Evolutionary conservation across 2,888 invertebrate genomes (phyloP).

Genomic region (Synergus japonicus): DNA sequence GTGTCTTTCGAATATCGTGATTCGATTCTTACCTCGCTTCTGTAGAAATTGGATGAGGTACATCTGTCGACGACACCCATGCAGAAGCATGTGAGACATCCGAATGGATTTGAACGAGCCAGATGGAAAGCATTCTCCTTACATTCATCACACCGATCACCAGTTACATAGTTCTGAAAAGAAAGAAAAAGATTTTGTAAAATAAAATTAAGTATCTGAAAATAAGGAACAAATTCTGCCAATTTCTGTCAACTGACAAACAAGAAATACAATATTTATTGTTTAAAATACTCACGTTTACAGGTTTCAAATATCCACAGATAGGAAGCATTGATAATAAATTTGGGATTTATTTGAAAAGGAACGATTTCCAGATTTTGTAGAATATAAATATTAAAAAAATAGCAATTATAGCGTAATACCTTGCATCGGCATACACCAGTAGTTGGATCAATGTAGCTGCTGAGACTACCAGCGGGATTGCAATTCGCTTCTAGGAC

Average conservation of each 20-base stretch:
- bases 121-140: conserved; percentile 91
- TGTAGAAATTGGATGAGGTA: conserved; percentile 87
- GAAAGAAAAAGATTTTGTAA: conserved; percentile 55
- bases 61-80: conserved; percentile 92
- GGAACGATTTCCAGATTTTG: conserved; percentile 26
- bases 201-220: neutral
- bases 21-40: conserved; percentile 80
- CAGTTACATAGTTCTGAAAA: conserved; percentile 84
- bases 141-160: conserved; percentile 92
- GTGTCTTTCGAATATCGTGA: neutral
- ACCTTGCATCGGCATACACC: conserved; percentile 87
- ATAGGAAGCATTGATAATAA: conserved; percentile 50
- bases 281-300: conserved; percentile 45
- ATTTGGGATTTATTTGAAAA: conserved; percentile 32
- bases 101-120: conserved; percentile 87
- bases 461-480: conserved; percentile 82
- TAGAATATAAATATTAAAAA: conserved; percentile 14
- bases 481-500: conserved; percentile 83
- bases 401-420: conserved; percentile 56
- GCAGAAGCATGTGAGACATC: conserved; percentile 98
- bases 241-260: neutral
- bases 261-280: neutral
- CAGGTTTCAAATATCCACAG: conserved; percentile 48
- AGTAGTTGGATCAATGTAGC: conserved; percentile 78
- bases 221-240: neutral